Percentiles rank a stretch among this genome's conserved stretches.
Conservation (phyloP, 30 jellyfish, hydroid and myxozoan species). For the Cassiopea xamachana region DNA sequence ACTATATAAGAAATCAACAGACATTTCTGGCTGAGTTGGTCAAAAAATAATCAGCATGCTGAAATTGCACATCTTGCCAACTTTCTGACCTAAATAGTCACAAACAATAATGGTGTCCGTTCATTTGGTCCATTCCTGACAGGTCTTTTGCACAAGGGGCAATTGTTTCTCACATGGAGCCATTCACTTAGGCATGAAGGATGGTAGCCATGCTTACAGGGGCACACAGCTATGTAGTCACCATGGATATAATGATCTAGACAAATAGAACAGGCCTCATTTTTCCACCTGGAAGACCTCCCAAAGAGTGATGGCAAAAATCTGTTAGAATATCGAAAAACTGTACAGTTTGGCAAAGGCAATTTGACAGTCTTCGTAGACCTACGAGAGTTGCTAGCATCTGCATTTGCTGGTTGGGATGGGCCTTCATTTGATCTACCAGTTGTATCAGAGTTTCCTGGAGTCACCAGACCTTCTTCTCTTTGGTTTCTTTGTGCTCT, state of each 20-base stretch:
- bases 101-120: constrained; percentile 23
- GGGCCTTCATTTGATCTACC: not conserved
- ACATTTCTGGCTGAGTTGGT: too few relatives aligned
- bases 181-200: constrained; percentile 50
- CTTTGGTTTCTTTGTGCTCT: not conserved
- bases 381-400: too few relatives aligned
- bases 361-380: constrained; percentile 26
- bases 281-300: constrained; percentile 38
- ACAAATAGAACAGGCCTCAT: constrained; percentile 62
- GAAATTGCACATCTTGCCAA: not conserved
- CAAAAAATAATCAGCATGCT: not conserved
- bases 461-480: not conserved
- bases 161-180: constrained; percentile 34
- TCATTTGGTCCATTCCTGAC: constrained; percentile 31
- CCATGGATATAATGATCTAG: constrained; percentile 23
- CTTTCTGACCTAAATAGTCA: not conserved
- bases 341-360: constrained; percentile 37
- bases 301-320: not conserved
- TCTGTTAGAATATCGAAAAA: constrained; percentile 5
- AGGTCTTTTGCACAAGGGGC: constrained; percentile 60
- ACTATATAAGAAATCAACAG: too few relatives aligned
- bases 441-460: not conserved
- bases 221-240: constrained; percentile 25
- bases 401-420: not conserved
- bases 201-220: constrained; percentile 67